Evolutionary conservation across 2,888 invertebrate genomes (phyloP).

Genomic region (Acleris laterana): DNA sequence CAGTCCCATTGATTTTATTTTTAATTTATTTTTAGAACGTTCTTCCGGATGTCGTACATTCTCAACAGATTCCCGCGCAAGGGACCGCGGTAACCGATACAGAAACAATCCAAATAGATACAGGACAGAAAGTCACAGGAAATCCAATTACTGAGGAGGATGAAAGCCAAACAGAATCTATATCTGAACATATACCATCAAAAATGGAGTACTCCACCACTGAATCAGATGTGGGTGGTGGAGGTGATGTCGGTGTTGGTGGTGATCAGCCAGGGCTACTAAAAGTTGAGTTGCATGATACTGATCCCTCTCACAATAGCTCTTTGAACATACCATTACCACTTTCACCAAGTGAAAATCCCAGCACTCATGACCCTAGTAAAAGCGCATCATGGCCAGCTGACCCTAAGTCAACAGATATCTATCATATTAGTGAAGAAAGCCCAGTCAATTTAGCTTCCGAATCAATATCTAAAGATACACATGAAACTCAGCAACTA

Average conservation of each 20-base stretch:
- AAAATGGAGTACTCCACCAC: constrained; percentile 65
- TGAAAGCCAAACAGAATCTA: constrained; percentile 69
- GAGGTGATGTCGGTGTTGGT: constrained; percentile 16
- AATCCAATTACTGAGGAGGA: constrained; percentile 48
- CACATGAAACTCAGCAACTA: constrained; percentile 7
- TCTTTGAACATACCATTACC: constrained; percentile 53
- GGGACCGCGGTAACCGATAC: constrained; percentile 57
- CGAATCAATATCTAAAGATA: constrained; percentile 57
- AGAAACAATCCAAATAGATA: constrained; percentile 50
- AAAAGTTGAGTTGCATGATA: constrained; percentile 53
- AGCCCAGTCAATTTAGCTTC: constrained; percentile 71
- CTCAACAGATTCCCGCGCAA: constrained; percentile 72
- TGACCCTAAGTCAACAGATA: constrained; percentile 63
- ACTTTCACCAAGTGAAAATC: constrained; percentile 58
- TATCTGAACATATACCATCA: constrained; percentile 75
- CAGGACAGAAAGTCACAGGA: constrained; percentile 49
- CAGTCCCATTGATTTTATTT: constrained; percentile 59
- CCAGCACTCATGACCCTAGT: constrained; percentile 57
- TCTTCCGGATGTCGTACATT: constrained; percentile 83
- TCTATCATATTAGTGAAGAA: constrained; percentile 70
- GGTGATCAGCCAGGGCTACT: constrained; percentile 48
- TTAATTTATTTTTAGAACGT: constrained; percentile 82
- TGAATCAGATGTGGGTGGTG: constrained; percentile 57
- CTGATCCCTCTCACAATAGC: constrained; percentile 49
- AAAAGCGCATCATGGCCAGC: constrained; percentile 68